Percentiles rank a stretch among this genome's conserved stretches.
phyloP scores from a whole-genome alignment of 2,797 vertebrate species.

The Sebastes kiyomatsui region DNA sequence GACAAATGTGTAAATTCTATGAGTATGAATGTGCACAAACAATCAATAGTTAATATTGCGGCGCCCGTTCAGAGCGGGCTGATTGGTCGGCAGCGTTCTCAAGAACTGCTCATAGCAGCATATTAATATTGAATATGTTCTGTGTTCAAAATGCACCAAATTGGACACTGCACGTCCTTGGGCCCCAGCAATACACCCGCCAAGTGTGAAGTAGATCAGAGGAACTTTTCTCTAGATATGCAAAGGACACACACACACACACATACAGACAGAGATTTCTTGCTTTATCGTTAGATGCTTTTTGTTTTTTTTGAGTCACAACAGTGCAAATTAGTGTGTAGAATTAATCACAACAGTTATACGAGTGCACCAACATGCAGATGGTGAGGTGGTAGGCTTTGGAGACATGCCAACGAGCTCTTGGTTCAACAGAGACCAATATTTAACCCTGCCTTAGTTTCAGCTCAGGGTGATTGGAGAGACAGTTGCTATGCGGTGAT shows the following conservation, averaged over 20 bases:
- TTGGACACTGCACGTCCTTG: too few species aligned
- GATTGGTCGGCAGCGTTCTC: too few species aligned
- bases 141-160: too few species aligned
- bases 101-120: too few species aligned
- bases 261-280: not conserved
- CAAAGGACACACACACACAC: not conserved
- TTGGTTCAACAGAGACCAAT: not conserved
- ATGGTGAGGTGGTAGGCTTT: not conserved
- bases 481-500: constrained; percentile 20
- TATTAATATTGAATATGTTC: too few species aligned
- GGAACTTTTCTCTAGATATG: too few species aligned
- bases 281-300: not conserved
- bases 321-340: not conserved
- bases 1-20: not conserved
- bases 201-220: too few species aligned
- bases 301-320: not conserved
- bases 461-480: constrained; percentile 1
- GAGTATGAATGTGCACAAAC: not conserved
- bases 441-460: constrained; percentile 1
- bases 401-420: not conserved
- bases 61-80: too few species aligned
- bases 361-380: not conserved
- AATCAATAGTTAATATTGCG: not conserved
- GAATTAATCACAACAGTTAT: not conserved
- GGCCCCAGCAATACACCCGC: too few species aligned